Percentiles rank a stretch among this genome's conserved stretches.
Conservation (phyloP, 2,797 vertebrate genomes). For the Channa striata region DNA sequence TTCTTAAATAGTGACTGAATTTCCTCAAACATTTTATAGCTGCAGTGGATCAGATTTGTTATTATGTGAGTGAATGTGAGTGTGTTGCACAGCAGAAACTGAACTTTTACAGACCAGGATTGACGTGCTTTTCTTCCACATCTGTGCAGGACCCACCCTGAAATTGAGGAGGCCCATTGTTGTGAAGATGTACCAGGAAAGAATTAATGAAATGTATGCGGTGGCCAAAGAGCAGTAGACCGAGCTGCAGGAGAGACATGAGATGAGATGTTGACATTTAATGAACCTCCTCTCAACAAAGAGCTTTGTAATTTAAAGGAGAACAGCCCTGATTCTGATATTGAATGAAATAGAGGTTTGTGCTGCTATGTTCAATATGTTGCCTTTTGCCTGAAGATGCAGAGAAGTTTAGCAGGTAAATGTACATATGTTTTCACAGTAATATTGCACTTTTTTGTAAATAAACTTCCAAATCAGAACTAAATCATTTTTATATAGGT, state of each 20-base stretch:
- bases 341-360: conserved; percentile 31
- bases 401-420: conserved; percentile 30
- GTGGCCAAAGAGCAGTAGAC: conserved; percentile 47
- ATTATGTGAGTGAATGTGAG: neutral
- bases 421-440: conserved; percentile 43
- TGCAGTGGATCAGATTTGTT: neutral
- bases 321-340: conserved; percentile 5
- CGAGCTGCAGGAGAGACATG: neutral
- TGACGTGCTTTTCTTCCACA: neutral
- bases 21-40: neutral
- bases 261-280: conserved; percentile 1
- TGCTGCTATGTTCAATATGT: conserved; percentile 38
- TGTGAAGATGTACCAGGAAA: conserved; percentile 84
- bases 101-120: neutral
- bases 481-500: conserved; percentile 41
- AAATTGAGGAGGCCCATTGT: conserved; percentile 86
- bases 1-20: neutral
- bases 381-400: conserved; percentile 18
- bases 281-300: conserved; percentile 5
- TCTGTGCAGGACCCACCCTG: conserved; percentile 84
- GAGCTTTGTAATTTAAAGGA: conserved; percentile 5
- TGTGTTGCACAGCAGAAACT: neutral
- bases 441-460: conserved; percentile 55
- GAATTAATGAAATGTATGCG: conserved; percentile 80
- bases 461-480: conserved; percentile 39